Conservation (phyloP, 2,888 invertebrate species). For the Ariolimax columbianus region DNA sequence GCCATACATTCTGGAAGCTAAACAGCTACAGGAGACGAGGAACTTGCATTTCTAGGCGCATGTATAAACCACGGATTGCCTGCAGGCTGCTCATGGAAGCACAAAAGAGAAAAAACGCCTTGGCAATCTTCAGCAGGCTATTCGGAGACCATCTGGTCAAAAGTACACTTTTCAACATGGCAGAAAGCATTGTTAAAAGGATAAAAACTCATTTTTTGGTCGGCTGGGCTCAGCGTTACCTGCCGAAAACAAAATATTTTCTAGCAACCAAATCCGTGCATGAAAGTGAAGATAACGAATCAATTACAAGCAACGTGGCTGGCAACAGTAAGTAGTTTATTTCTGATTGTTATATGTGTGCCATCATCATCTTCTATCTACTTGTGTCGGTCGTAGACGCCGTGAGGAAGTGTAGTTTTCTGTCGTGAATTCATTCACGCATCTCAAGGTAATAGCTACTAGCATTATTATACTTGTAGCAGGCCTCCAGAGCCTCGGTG, state of each 20-base stretch:
- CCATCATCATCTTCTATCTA: too few species aligned
- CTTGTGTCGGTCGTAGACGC: too few species aligned
- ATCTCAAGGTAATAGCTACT: too few species aligned
- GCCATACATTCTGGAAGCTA: not conserved
- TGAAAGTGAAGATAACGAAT: not conserved
- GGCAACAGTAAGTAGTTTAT: not conserved
- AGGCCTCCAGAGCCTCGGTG: too few species aligned
- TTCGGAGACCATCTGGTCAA: not conserved
- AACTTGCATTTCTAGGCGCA: too few species aligned
- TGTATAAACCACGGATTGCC: not conserved
- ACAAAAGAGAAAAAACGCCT: not conserved
- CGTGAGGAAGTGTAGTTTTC: too few species aligned
- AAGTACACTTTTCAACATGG: not conserved
- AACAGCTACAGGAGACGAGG: not conserved
- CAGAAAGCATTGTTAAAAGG: conserved; percentile 2
- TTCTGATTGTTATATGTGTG: too few species aligned
- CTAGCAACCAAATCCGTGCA: not conserved
- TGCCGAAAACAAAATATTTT: not conserved
- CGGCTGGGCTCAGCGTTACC: not conserved
- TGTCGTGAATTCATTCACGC: too few species aligned
- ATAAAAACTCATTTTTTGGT: not conserved
- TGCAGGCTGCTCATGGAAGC: not conserved
- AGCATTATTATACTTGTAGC: too few species aligned
- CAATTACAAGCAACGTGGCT: not conserved
- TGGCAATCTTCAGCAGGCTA: not conserved